phyloP scores from a whole-genome alignment of 2,113 vertebrate genomes.

The Cepphus grylle region DNA sequence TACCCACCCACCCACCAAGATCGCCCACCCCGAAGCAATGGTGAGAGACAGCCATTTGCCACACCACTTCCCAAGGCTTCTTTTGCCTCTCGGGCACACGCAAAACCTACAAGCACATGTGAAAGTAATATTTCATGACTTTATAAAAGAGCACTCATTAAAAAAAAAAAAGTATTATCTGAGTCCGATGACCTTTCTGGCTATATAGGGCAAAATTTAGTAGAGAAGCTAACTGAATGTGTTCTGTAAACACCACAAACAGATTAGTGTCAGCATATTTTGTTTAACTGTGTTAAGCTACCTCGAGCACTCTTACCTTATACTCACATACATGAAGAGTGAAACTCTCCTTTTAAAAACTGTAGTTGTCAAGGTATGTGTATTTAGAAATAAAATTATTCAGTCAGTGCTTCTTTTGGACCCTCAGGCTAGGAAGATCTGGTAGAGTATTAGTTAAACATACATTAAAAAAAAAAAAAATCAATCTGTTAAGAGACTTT shows the following conservation, averaged over 20 bases:
- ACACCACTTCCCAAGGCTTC: neutral
- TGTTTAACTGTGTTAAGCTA: neutral
- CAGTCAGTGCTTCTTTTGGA: neutral
- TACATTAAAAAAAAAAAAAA: neutral
- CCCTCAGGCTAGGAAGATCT: neutral
- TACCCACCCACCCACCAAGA: neutral
- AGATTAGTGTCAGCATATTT: neutral
- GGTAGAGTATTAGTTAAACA: neutral
- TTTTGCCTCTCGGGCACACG: rapidly evolving
- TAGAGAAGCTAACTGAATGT: neutral
- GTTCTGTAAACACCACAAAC: neutral
- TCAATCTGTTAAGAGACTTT: neutral
- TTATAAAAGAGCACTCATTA: neutral
- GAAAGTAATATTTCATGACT: neutral
- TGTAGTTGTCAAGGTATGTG: neutral
- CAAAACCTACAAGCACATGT: rapidly evolving
- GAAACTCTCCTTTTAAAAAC: neutral
- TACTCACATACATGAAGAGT: neutral
- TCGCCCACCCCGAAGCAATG: neutral
- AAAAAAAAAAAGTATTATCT: neutral
- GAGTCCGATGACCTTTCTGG: neutral
- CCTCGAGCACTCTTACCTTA: neutral
- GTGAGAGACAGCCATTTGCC: neutral
- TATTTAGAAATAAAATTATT: neutral
- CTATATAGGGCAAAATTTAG: neutral